Base-by-base conservation (phyloP, 2,888 invertebrate genomes). In the Sympetrum striolatum region DNA sequence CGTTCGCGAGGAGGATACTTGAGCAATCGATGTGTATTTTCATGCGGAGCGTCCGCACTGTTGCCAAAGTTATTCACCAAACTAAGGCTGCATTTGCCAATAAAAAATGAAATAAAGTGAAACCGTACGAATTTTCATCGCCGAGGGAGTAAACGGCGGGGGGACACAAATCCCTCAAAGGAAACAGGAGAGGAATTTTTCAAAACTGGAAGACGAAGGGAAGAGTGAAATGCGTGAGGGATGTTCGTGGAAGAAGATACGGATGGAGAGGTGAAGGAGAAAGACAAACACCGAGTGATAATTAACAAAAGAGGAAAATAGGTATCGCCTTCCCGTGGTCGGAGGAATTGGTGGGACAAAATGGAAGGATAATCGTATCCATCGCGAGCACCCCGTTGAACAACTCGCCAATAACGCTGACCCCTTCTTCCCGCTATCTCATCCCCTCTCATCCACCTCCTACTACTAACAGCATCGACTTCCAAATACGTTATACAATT, bases 71-170 rank as follows among this genome's bases (percentile, higher is more conserved):
- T 31, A 15, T 60, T 64, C 60, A n/a, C 86, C 60, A 37, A 86
- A 86, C 86, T 86, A 86, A 60, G 86, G 86, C 86, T 86, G 86
- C 86, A 86, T 86, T 86, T 60, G 60, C 86, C 86, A 86, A 86
- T 86, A 86, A 86, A 86, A 86, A 86, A 86, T 86, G 86, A 86
- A 86, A 86, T 86, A 86, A 86, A 86, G n/a, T 18, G 86, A 86
- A 86, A 31, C 86, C 86, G 31, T 86, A 86, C 37, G 64, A 86
- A 60, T 35, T 60, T 64, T 86, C 60, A 86, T 86, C 86, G 86
- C 39, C 14, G n/a, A 60, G 35, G 39, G 58, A 31, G 37, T 73
- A 73, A 25, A 73, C 53, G 53, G 53, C 53, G 53, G 53, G 53
- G 53, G 53, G 53, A 53, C 37, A 35, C 60, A 86, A 86, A 86